A percentile compares a stretch with the other conserved stretches of the same genome.
Conservation (phyloP, 2,888 invertebrate species). For the Himalopsyche anomala region DNA sequence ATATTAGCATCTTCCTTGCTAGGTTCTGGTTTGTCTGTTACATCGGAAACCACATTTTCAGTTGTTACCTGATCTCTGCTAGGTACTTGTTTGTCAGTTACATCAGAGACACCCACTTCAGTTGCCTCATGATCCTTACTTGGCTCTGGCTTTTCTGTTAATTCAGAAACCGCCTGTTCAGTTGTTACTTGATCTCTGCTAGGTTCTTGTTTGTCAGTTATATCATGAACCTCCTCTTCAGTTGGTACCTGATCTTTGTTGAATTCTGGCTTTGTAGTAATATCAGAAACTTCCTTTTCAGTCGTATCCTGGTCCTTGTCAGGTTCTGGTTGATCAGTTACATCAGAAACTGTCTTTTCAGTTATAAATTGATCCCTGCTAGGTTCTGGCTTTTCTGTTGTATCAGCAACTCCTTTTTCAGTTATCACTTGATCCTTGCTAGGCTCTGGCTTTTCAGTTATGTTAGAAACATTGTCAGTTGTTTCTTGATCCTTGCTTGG, state of each 20-base stretch:
- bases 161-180: slow-evolving; percentile 7
- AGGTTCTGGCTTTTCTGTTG: slow-evolving; percentile 6
- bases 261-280: slow-evolving; percentile 11
- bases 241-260: slow-evolving; percentile 60
- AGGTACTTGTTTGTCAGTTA: too few relatives aligned
- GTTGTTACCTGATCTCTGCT: slow-evolving; percentile 28
- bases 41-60: slow-evolving; percentile 35
- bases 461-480: not conserved
- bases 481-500: slow-evolving; percentile 14
- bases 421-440: slow-evolving; percentile 1
- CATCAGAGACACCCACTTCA: not conserved
- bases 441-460: not conserved
- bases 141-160: too few relatives aligned
- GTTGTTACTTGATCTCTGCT: slow-evolving; percentile 60
- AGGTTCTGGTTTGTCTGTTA: slow-evolving; percentile 56
- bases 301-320: not conserved
- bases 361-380: not conserved
- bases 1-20: slow-evolving; percentile 31
- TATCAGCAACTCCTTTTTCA: slow-evolving; percentile 37
- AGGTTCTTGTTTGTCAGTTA: slow-evolving; percentile 22
- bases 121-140: slow-evolving; percentile 11
- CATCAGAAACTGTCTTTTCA: not conserved
- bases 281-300: not conserved
- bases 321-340: not conserved
- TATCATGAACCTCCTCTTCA: slow-evolving; percentile 41